Evolutionary conservation across 2,113 vertebrate genomes (phyloP).

Genomic region (Sarotherodon lohbergeri): DNA sequence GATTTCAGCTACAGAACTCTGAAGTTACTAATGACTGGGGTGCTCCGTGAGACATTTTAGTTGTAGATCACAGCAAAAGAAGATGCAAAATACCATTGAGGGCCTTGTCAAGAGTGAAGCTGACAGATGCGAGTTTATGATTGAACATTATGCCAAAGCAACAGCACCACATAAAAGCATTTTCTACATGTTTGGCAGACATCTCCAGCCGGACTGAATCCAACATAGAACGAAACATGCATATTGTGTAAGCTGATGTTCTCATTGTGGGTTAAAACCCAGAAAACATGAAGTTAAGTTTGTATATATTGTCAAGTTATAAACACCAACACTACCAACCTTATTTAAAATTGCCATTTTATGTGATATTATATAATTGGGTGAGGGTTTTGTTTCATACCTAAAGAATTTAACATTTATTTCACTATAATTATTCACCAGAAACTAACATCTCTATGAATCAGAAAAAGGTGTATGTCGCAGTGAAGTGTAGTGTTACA

Average conservation of each 20-base stretch:
- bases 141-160: slow-evolving; percentile 49
- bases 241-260: background rate
- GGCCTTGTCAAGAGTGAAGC: slow-evolving; percentile 28
- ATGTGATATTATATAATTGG: background rate
- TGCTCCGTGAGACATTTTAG: background rate
- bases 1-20: slow-evolving; percentile 13
- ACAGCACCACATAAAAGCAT: slow-evolving; percentile 22
- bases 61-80: slow-evolving; percentile 42
- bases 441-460: background rate
- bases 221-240: background rate
- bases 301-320: background rate
- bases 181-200: slow-evolving; percentile 37
- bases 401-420: background rate
- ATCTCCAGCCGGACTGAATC: slow-evolving; percentile 9
- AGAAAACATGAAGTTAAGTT: background rate
- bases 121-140: slow-evolving; percentile 56
- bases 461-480: background rate
- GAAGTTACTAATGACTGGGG: slow-evolving; percentile 27
- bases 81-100: background rate
- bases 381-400: background rate
- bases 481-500: background rate
- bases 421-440: background rate
- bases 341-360: background rate
- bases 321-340: background rate
- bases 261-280: background rate